phyloP scores from a whole-genome alignment of 2,113 vertebrate genomes.

The Apeltes quadracus region DNA sequence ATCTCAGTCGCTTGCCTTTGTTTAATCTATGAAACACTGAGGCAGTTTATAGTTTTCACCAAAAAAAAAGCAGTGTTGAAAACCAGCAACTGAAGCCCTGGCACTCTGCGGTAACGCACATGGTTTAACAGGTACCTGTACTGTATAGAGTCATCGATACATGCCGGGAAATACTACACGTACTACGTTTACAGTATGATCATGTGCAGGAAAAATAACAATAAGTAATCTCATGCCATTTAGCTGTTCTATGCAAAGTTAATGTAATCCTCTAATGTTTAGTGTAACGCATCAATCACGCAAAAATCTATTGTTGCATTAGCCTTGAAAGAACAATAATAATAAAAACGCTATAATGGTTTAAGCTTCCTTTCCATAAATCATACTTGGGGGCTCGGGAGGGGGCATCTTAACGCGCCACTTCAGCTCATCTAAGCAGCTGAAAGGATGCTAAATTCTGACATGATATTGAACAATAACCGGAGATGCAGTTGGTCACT shows the following conservation, averaged over 20 bases:
- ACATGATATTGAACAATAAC: constrained; percentile 80
- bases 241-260: constrained; percentile 85
- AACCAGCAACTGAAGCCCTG: constrained; percentile 33
- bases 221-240: constrained; percentile 84
- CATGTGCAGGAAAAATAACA: constrained; percentile 80
- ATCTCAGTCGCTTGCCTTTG: constrained; percentile 59
- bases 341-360: constrained; percentile 87
- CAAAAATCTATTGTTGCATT: constrained; percentile 88
- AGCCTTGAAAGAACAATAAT: constrained; percentile 88
- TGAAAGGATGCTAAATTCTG: constrained; percentile 80
- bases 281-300: constrained; percentile 85
- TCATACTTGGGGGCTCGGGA: constrained; percentile 71
- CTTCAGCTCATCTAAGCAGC: constrained; percentile 80
- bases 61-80: constrained; percentile 32
- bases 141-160: constrained; percentile 64
- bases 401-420: constrained; percentile 80
- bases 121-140: constrained; percentile 35
- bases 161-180: constrained; percentile 70
- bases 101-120: constrained; percentile 27
- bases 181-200: constrained; percentile 72
- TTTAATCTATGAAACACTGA: constrained; percentile 69
- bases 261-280: constrained; percentile 87
- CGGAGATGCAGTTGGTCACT: constrained; percentile 68
- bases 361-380: constrained; percentile 86
- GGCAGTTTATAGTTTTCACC: constrained; percentile 42